Evolutionary conservation across 1,140 invertebrate genomes (phyloP).

Genomic region (Micrasema longulum): DNA sequence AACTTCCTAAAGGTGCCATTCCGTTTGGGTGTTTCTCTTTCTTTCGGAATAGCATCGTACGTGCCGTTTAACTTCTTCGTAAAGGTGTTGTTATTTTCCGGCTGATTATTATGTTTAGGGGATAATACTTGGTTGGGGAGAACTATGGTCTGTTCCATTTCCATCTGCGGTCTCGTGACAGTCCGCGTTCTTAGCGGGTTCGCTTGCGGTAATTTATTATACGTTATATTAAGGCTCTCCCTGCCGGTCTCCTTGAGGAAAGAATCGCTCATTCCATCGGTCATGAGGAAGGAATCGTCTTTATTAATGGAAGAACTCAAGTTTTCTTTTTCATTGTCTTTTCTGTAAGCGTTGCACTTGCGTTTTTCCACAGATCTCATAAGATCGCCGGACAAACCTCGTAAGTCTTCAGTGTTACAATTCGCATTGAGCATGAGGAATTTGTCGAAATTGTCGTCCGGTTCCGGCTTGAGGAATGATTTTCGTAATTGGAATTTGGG

Average conservation of each 20-base stretch:
- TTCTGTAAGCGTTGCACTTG: conserved; percentile 59
- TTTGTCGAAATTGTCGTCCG: conserved; percentile 49
- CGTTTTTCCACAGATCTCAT: conserved; percentile 37
- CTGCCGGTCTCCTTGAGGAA: conserved; percentile 55
- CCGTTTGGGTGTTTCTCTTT: conserved; percentile 62
- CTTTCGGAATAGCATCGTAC: conserved; percentile 31
- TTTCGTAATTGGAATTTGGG: conserved; percentile 50
- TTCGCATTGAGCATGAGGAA: conserved; percentile 50
- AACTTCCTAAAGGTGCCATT: conserved; percentile 65
- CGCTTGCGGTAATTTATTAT: conserved; percentile 58
- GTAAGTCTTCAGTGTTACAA: conserved; percentile 53
- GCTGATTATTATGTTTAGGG: conserved; percentile 30
- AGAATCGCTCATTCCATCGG: conserved; percentile 51
- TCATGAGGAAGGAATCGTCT: conserved; percentile 59
- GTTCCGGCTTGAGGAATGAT: conserved; percentile 49
- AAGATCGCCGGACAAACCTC: conserved; percentile 45
- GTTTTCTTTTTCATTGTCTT: conserved; percentile 58
- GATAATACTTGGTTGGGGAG: conserved; percentile 55
- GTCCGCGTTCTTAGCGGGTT: conserved; percentile 12
- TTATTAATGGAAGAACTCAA: conserved; percentile 59
- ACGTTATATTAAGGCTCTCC: conserved; percentile 62
- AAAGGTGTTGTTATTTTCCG: conserved; percentile 30
- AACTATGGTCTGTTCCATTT: conserved; percentile 58
- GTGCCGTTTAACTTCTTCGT: conserved; percentile 40
- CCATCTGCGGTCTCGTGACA: conserved; percentile 27